phyloP scores from a whole-genome alignment of 64 coral and sea anemone genomes.

The Dendronephthya gigantea region DNA sequence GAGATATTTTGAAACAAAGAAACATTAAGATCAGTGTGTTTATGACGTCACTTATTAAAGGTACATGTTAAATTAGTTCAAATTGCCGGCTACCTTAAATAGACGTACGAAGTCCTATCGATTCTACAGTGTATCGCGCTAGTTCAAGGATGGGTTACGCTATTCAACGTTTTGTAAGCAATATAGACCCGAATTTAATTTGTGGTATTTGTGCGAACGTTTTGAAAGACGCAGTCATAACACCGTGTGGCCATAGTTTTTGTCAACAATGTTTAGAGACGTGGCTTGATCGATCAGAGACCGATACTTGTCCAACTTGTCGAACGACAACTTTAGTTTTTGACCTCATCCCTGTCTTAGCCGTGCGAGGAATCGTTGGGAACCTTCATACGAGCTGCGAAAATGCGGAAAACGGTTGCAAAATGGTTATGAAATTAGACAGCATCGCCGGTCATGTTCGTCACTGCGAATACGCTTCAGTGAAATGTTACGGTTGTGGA shows the following conservation, averaged over 20 bases:
- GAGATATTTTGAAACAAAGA: neutral
- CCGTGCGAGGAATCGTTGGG: slow-evolving; percentile 38
- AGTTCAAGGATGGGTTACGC: slow-evolving; percentile 59
- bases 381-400: slow-evolving; percentile 34
- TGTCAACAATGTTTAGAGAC: slow-evolving; percentile 62
- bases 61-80: neutral
- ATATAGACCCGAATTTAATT: slow-evolving; percentile 80
- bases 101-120: neutral
- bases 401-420: slow-evolving; percentile 70
- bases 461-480: slow-evolving; percentile 52
- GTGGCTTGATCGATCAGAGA: slow-evolving; percentile 18
- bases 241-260: slow-evolving; percentile 86
- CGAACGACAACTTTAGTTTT: slow-evolving; percentile 24
- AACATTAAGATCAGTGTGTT: neutral
- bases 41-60: slow-evolving; percentile 15
- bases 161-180: slow-evolving; percentile 53
- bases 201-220: slow-evolving; percentile 94
- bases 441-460: slow-evolving; percentile 48
- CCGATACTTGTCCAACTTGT: slow-evolving; percentile 27
- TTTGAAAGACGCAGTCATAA: slow-evolving; percentile 70
- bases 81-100: neutral
- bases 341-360: slow-evolving; percentile 35
- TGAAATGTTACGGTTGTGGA: slow-evolving; percentile 70
- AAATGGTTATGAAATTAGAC: slow-evolving; percentile 81
- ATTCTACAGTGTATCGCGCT: neutral